Base-by-base conservation (phyloP, 2,113 vertebrate genomes). In the Clupea harengus region DNA sequence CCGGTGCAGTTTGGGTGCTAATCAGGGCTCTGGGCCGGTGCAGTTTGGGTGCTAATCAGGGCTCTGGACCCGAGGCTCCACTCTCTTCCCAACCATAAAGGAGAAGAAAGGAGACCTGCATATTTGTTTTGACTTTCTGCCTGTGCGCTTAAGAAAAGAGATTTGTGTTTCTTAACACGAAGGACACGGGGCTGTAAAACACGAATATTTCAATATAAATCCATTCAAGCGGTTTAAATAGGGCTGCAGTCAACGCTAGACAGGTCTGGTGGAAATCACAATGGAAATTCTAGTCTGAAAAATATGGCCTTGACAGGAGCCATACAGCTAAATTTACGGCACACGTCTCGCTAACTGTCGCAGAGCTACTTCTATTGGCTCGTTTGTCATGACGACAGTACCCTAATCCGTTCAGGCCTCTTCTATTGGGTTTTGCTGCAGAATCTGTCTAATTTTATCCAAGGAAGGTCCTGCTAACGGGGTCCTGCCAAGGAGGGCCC, bases 381-480 rank as follows among this genome's bases (percentile, higher is more conserved):
- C 81, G 52, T 52, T 85, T 83, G 39, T 85, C 64, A 83, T 83
- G 0, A 67, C 44, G 11, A 83, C 87, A 49, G 86, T 85, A 5
- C 86, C 88, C 81, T 75, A 75, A 75, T 75, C 10, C 28, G 9
- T n/a, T 28, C 64, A 67, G 60, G 60, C n/a, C n/a, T 28, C 64
- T 28, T n/a, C 64, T 25, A 67, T 67, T 28, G 64, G 64, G 64
- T 32, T 75, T 32, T 75, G n/a, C 28, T 13, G 67, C 67, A 32
- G 13, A 75, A 75, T 28, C 11, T 75, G 67, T 75, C 28, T 32
- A 9, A 15, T 28, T 75, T 28, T 13, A 7, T 28, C 25, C 1
- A 39, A 75, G 67, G 67, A 75, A 39, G 28, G 28, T 13, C 2
- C 28, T 15, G 28, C 25, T 9, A 11, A 25, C n/a, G 3, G 10